Evolutionary conservation across 2,113 vertebrate species (phyloP).

Genomic region (Pluvialis apricaria): DNA sequence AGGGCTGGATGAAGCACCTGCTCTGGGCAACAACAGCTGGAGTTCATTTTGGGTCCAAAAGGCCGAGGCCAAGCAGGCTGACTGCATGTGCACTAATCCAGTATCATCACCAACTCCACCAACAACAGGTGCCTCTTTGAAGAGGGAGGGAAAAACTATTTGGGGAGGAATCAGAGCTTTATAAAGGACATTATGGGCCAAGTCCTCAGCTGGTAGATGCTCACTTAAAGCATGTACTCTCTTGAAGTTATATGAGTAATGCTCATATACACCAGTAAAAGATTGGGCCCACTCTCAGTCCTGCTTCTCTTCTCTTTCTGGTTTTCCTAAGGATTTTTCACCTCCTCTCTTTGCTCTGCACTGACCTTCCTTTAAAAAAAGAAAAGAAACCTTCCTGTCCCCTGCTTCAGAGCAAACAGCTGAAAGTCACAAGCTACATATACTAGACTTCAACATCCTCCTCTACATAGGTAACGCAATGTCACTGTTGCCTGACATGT

Average conservation of each 20-base stretch:
- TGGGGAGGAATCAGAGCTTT: conserved; percentile 65
- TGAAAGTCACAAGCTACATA: background rate
- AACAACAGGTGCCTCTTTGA: conserved; percentile 71
- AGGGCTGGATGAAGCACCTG: conserved; percentile 66
- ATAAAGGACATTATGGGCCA: conserved; percentile 50
- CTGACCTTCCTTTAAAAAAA: background rate
- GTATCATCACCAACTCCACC: conserved; percentile 64
- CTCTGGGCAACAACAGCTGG: conserved; percentile 67
- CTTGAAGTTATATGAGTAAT: conserved; percentile 30
- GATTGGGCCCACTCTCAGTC: background rate
- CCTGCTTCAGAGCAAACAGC: background rate
- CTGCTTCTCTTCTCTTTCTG: background rate
- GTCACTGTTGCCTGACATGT: background rate
- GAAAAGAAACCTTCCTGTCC: background rate
- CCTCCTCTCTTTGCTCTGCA: background rate
- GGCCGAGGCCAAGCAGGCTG: conserved; percentile 51
- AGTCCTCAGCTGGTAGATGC: conserved; percentile 50
- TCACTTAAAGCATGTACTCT: conserved; percentile 23
- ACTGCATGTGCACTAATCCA: conserved; percentile 68
- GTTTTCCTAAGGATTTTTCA: background rate
- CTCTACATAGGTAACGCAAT: background rate
- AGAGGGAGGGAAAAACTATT: conserved; percentile 55
- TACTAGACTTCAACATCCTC: background rate
- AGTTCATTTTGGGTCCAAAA: conserved; percentile 71
- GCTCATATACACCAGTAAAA: background rate